A percentile compares a stretch with the other conserved stretches of the same genome.
phyloP scores from a whole-genome alignment of 2,797 vertebrate genomes.

The Chaetodon trifasciatus region DNA sequence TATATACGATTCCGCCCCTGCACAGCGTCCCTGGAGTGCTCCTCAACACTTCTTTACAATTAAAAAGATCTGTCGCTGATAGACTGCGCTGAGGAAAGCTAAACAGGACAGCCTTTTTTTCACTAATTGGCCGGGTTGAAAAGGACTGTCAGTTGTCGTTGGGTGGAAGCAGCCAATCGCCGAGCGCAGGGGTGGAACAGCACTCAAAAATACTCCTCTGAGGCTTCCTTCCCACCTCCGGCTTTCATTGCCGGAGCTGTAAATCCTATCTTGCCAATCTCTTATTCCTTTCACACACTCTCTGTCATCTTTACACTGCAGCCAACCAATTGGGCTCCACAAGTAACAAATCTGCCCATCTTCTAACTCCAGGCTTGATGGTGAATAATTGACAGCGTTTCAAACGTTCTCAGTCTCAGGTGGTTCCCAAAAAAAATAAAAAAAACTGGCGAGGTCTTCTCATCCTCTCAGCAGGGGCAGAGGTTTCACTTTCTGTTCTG shows the following conservation, averaged over 20 bases:
- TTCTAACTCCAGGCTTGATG: slow-evolving; percentile 37
- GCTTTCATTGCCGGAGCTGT: slow-evolving; percentile 44
- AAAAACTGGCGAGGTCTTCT: slow-evolving; percentile 46
- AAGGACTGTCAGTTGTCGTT: slow-evolving; percentile 54
- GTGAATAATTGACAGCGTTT: slow-evolving; percentile 68
- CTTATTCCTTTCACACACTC: slow-evolving; percentile 25
- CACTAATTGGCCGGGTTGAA: slow-evolving; percentile 71
- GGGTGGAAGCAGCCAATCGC: slow-evolving; percentile 52
- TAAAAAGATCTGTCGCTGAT: slow-evolving; percentile 66
- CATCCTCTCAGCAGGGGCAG: slow-evolving; percentile 53
- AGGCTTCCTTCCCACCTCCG: slow-evolving; percentile 55
- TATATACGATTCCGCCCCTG: slow-evolving; percentile 45
- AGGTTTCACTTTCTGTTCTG: slow-evolving; percentile 51
- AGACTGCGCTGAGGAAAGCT: slow-evolving; percentile 9
- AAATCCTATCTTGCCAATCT: slow-evolving; percentile 58
- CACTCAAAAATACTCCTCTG: slow-evolving; percentile 37
- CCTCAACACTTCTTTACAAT: slow-evolving; percentile 67
- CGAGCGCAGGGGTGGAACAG: slow-evolving; percentile 12
- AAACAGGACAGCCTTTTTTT: slow-evolving; percentile 47
- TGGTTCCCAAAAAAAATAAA: slow-evolving; percentile 51
- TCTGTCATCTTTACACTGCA: slow-evolving; percentile 47
- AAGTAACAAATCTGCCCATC: slow-evolving; percentile 61
- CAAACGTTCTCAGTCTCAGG: slow-evolving; percentile 62
- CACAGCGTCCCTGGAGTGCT: slow-evolving; percentile 51
- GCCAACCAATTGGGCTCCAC: slow-evolving; percentile 50